Evolutionary conservation across 2,888 invertebrate species (phyloP).

Genomic region (Noctua comes): DNA sequence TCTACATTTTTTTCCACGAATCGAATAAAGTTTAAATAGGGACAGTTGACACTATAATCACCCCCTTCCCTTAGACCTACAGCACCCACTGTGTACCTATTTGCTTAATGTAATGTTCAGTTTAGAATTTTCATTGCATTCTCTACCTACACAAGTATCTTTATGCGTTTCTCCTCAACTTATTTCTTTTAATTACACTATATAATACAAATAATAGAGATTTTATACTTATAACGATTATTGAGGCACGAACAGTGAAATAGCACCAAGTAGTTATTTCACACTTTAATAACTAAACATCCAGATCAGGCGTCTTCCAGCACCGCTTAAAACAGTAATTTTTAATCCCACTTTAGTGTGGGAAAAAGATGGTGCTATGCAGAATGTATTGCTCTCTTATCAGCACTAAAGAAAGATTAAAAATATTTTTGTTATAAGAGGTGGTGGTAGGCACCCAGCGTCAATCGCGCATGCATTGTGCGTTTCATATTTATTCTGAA

Average conservation of each 20-base stretch:
- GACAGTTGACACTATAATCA: not conserved
- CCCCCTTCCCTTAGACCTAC: not conserved
- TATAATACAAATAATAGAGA: conserved; percentile 67
- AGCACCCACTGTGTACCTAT: not conserved
- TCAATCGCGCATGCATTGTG: conserved; percentile 23
- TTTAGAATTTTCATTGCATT: not conserved
- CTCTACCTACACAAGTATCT: not conserved
- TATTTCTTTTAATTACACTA: conserved; percentile 37
- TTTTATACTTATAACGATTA: conserved; percentile 73
- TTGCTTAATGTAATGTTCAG: not conserved
- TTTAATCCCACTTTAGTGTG: not conserved
- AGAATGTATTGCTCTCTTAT: not conserved
- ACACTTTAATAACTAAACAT: conserved; percentile 45
- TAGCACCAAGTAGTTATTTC: conserved; percentile 80
- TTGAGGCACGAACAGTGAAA: conserved; percentile 88
- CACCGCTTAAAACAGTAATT: not conserved
- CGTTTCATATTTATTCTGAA: conserved; percentile 2
- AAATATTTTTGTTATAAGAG: no score
- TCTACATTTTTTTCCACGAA: not conserved
- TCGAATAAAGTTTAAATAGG: not conserved
- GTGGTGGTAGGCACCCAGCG: conserved; percentile 7
- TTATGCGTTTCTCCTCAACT: conserved; percentile 46
- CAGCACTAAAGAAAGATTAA: not conserved
- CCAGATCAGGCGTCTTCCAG: conserved; percentile 7
- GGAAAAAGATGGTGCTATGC: not conserved